phyloP scores from a whole-genome alignment of 2,113 vertebrate genomes.

The Pluvianellus socialis region DNA sequence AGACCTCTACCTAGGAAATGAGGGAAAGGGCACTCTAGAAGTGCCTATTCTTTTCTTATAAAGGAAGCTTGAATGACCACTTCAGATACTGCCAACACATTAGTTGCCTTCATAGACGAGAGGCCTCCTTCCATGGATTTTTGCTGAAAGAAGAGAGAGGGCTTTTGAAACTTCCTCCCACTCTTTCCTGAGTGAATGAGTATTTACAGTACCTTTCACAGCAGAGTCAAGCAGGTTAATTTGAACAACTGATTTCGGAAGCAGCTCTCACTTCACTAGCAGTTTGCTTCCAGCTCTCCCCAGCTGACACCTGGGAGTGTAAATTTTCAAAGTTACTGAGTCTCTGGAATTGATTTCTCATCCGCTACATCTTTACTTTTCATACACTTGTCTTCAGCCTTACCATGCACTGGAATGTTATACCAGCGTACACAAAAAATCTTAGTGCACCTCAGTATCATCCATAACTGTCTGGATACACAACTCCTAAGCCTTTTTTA shows the following conservation, averaged over 20 bases:
- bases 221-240: conserved; percentile 29
- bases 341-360: background rate
- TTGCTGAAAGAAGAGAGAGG: background rate
- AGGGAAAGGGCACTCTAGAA: background rate
- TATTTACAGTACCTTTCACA: conserved; percentile 15
- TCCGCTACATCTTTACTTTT: background rate
- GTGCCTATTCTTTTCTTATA: background rate
- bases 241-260: background rate
- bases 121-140: background rate
- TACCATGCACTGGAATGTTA: background rate
- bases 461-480: background rate
- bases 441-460: background rate
- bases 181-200: background rate
- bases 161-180: background rate
- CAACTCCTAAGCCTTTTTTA: background rate
- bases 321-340: background rate
- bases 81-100: background rate
- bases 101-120: background rate
- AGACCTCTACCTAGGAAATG: background rate
- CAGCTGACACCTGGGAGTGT: background rate
- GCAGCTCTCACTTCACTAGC: background rate
- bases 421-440: accelerated
- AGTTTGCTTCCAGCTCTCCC: background rate
- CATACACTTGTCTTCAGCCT: background rate
- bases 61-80: background rate